These are phyloP conservation scores for Drosophila diplacantha DNA, from an alignment of 2,888 invertebrate genomes.

Conservation along the genomic window DNA sequence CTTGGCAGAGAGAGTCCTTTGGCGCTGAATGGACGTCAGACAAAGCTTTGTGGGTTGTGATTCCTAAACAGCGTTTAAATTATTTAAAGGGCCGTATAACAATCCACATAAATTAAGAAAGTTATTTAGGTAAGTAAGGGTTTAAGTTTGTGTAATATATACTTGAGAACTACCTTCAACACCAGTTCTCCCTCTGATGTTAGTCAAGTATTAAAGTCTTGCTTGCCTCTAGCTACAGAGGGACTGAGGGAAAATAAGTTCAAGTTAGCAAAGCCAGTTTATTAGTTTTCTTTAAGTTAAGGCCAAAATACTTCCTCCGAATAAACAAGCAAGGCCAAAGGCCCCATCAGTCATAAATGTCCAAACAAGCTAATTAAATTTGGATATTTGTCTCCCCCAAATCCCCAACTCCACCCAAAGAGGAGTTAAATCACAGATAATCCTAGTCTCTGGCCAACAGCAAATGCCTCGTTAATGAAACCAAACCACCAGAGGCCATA, in stretches of 20 bases:
- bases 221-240: background rate
- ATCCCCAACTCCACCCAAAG: background rate
- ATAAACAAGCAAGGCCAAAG: background rate
- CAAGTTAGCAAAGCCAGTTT: background rate
- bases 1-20: constrained; percentile 3
- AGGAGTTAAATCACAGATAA: constrained; percentile 10
- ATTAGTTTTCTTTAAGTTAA: background rate
- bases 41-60: background rate
- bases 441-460: constrained; percentile 1
- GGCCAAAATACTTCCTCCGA: background rate
- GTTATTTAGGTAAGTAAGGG: background rate
- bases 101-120: background rate
- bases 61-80: background rate
- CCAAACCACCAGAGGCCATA: constrained; percentile 7
- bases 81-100: background rate
- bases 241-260: background rate
- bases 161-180: too few relatives aligned
- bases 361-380: constrained; percentile 10
- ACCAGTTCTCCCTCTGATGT: too few relatives aligned
- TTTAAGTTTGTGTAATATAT: background rate
- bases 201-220: too few relatives aligned
- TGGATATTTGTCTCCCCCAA: background rate
- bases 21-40: constrained; percentile 8
- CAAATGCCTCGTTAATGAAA: constrained; percentile 4
- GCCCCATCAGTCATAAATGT: constrained; percentile 1